Conservation (phyloP, 1,140 invertebrate species). For the Papilio xuthus region DNA sequence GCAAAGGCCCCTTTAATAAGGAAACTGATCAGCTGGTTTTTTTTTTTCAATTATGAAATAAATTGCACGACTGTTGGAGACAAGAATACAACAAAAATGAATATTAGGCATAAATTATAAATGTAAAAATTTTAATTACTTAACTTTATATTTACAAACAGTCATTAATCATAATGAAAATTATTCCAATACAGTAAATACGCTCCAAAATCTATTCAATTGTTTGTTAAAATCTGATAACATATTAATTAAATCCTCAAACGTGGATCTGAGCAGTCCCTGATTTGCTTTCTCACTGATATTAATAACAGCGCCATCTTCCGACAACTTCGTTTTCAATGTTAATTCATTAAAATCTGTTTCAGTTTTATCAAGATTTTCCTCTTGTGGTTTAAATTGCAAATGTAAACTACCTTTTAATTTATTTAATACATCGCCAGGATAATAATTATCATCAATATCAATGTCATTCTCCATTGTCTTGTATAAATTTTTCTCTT, state of each 20-base stretch:
- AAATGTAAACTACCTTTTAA: slow-evolving; percentile 54
- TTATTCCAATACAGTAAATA: slow-evolving; percentile 62
- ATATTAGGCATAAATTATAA: neutral
- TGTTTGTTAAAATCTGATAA: slow-evolving; percentile 66
- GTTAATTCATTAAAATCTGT: slow-evolving; percentile 51
- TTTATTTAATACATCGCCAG: slow-evolving; percentile 57
- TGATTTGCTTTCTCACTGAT: slow-evolving; percentile 56
- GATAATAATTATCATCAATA: slow-evolving; percentile 46
- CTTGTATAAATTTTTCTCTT: slow-evolving; percentile 39
- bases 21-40: neutral
- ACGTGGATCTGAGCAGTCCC: slow-evolving; percentile 59
- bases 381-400: slow-evolving; percentile 46
- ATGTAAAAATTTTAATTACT: neutral
- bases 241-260: slow-evolving; percentile 60
- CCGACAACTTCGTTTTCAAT: slow-evolving; percentile 58
- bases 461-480: slow-evolving; percentile 58
- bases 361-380: slow-evolving; percentile 46
- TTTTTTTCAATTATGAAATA: too few species aligned
- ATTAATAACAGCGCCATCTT: slow-evolving; percentile 55
- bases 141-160: neutral
- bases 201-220: slow-evolving; percentile 63
- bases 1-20: neutral
- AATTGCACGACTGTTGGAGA: too few species aligned
- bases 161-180: neutral
- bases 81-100: neutral